Percentiles rank a stretch among this genome's conserved stretches.
Conservation (phyloP, 2,797 vertebrate species). For the Rhabdophis nuchalis region DNA sequence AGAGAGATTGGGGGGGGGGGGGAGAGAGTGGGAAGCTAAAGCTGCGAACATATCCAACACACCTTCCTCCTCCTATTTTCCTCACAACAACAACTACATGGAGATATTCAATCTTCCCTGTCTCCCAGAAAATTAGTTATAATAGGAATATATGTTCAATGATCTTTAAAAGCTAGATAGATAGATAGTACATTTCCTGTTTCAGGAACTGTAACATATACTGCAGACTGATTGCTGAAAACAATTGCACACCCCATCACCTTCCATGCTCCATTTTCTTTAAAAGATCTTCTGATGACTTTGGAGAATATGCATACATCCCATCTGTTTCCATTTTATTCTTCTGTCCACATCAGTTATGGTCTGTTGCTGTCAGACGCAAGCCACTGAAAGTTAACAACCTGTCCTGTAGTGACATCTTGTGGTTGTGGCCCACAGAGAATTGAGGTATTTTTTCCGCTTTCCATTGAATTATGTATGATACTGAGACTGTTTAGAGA, state of each 20-base stretch:
- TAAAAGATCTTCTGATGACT: not conserved
- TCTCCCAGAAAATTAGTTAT: not conserved
- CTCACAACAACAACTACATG: not conserved
- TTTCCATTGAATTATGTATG: not conserved
- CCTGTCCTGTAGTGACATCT: constrained; percentile 63
- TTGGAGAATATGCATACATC: no score
- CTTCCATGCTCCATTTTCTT: not conserved
- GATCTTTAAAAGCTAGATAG: not conserved
- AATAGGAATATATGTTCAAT: not conserved
- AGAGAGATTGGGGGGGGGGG: no score
- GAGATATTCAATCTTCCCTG: not conserved
- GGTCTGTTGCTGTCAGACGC: not conserved
- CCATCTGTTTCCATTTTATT: not conserved
- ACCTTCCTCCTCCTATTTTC: not conserved
- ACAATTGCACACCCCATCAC: not conserved
- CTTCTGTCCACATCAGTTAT: not conserved
- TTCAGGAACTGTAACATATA: not conserved
- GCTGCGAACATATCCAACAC: not conserved
- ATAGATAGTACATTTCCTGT: not conserved
- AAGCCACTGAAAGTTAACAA: not conserved
- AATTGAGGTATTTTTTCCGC: not conserved
- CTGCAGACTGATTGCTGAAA: not conserved
- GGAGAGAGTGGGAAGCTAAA: not conserved
- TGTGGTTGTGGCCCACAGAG: constrained; percentile 47
- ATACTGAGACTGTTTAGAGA: not conserved